Percentiles rank a stretch among this genome's conserved stretches.
Evolutionary conservation across 2,888 invertebrate genomes (phyloP).

Genomic region (Mylabris sibirica): DNA sequence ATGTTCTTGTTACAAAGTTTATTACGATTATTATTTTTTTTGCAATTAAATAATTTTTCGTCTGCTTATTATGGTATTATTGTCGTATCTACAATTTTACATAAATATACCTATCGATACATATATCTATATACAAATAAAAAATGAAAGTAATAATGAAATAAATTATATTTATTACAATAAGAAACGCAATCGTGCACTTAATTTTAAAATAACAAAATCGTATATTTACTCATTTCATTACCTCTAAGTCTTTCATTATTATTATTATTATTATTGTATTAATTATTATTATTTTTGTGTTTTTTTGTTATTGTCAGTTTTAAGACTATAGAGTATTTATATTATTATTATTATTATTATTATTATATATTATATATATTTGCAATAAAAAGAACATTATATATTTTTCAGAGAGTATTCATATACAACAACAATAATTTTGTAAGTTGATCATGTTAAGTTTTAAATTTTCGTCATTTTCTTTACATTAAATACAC

Average conservation of each 20-base stretch:
- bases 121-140: not conserved
- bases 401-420: constrained; percentile 58
- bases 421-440: constrained; percentile 58
- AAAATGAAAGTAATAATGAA: not conserved
- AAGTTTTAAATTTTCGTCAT: constrained; percentile 36
- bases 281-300: constrained; percentile 37
- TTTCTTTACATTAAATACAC: not conserved
- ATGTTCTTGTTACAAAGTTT: constrained; percentile 8
- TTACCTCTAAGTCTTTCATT: constrained; percentile 53
- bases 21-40: constrained; percentile 18
- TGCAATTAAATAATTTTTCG: constrained; percentile 15
- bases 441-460: constrained; percentile 49
- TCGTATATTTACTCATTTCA: constrained; percentile 47
- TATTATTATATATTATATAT: constrained; percentile 50
- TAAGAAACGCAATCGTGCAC: constrained; percentile 38
- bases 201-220: constrained; percentile 33
- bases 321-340: constrained; percentile 49
- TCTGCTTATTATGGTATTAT: constrained; percentile 36
- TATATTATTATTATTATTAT: too few relatives aligned
- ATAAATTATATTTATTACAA: not conserved
- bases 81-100: constrained; percentile 28
- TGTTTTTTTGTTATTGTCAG: constrained; percentile 31
- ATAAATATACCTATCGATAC: constrained; percentile 13
- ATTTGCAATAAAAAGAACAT: constrained; percentile 8
- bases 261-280: constrained; percentile 33